phyloP scores from a whole-genome alignment of 1,140 invertebrate species.

The Drosophila carrolli region DNA sequence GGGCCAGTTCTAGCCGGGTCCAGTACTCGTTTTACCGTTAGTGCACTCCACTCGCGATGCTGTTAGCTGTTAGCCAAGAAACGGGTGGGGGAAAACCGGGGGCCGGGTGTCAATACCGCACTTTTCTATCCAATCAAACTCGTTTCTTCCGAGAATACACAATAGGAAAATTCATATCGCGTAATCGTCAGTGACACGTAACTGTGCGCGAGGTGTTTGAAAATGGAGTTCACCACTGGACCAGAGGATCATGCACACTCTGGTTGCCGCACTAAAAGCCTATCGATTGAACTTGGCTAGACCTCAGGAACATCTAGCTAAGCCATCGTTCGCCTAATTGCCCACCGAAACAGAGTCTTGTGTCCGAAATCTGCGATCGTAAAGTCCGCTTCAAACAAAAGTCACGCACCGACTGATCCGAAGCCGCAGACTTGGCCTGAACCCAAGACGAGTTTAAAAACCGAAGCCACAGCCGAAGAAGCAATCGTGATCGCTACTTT shows the following conservation, averaged over 20 bases:
- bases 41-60: constrained; percentile 69
- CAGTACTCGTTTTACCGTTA: constrained; percentile 82
- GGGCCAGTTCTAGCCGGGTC: constrained; percentile 64
- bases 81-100: not conserved
- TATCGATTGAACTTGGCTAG: constrained; percentile 69
- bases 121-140: constrained; percentile 77
- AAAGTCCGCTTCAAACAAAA: constrained; percentile 49
- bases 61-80: constrained; percentile 58
- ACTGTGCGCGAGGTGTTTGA: constrained; percentile 23
- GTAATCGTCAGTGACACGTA: constrained; percentile 72
- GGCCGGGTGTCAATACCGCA: constrained; percentile 27
- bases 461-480: constrained; percentile 7
- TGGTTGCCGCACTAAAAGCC: constrained; percentile 20
- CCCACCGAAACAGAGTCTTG: constrained; percentile 16
- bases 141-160: constrained; percentile 72
- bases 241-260: not conserved
- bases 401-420: constrained; percentile 66
- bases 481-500: no score
- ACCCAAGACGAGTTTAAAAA: constrained; percentile 16
- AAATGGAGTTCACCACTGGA: not conserved
- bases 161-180: constrained; percentile 60
- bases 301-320: constrained; percentile 60
- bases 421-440: constrained; percentile 43
- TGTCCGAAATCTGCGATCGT: not conserved
- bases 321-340: constrained; percentile 59